These are phyloP conservation scores for Zoanthus gigantus DNA, from an alignment of 92 coral and sea anemone genomes.

Conservation along the genomic window DNA sequence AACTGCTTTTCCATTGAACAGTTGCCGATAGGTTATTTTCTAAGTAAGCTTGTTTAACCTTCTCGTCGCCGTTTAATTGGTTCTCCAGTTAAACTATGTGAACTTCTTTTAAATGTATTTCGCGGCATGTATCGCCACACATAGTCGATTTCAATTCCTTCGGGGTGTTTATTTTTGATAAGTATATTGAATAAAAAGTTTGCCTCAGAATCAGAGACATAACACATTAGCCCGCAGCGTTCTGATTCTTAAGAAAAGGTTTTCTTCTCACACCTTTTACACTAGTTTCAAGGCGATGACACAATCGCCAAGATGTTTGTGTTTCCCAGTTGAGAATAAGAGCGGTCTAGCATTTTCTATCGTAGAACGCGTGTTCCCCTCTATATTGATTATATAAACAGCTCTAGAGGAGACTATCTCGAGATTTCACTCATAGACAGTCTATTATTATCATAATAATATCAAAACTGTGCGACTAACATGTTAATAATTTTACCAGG, in stretches of 20 bases:
- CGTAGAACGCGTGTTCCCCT: not conserved
- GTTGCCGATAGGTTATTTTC: not conserved
- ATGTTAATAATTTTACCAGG: too few species aligned
- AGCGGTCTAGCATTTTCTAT: not conserved
- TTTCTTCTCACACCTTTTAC: not conserved
- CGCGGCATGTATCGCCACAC: not conserved
- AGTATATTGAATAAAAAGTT: not conserved
- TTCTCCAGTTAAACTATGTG: slow-evolving; percentile 1
- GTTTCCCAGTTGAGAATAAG: not conserved
- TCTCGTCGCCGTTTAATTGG: slow-evolving; percentile 11
- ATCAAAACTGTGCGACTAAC: too few species aligned
- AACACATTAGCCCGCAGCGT: slow-evolving; percentile 21
- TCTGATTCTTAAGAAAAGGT: not conserved
- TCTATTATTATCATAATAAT: too few species aligned
- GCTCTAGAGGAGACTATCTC: too few species aligned
- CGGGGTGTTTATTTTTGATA: slow-evolving; percentile 33
- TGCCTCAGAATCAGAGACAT: slow-evolving; percentile 19
- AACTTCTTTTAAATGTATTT: slow-evolving; percentile 7
- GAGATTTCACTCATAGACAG: too few species aligned
- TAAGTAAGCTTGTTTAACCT: slow-evolving; percentile 4
- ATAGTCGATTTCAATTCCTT: not conserved
- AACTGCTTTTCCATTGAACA: slow-evolving; percentile 25
- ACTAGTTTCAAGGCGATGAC: not conserved
- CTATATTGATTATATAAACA: too few species aligned
- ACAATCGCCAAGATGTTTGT: not conserved